Evolutionary conservation across 2,888 invertebrate genomes (phyloP).

Genomic region (Pterostichus niger): DNA sequence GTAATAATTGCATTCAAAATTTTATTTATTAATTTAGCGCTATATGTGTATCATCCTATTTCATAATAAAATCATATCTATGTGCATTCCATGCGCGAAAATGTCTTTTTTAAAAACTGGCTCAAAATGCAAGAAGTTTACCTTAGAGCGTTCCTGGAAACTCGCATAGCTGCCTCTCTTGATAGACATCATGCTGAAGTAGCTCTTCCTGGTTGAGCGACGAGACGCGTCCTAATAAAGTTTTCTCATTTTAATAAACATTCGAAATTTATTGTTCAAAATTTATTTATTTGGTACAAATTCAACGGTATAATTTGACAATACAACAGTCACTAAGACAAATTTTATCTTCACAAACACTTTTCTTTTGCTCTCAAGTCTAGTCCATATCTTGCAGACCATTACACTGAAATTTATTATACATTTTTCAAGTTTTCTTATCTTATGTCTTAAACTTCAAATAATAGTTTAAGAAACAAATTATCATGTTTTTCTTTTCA

Average conservation of each 20-base stretch:
- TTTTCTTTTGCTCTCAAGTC: neutral
- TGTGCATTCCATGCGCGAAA: too few relatives aligned
- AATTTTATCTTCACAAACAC: conserved; percentile 23
- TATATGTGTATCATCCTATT: too few relatives aligned
- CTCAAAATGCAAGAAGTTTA: conserved; percentile 55
- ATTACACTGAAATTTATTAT: conserved; percentile 61
- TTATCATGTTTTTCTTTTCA: neutral
- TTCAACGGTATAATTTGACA: conserved; percentile 57
- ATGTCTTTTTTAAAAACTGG: too few relatives aligned
- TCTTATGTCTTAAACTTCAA: neutral
- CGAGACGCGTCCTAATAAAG: conserved; percentile 13
- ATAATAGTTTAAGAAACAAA: neutral
- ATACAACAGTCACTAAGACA: conserved; percentile 42
- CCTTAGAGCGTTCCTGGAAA: conserved; percentile 69
- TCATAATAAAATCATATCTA: too few relatives aligned
- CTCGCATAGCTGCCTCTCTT: conserved; percentile 69
- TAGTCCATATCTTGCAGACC: conserved; percentile 59
- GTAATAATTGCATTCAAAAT: too few relatives aligned
- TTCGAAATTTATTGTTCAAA: neutral
- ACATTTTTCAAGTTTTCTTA: conserved; percentile 23
- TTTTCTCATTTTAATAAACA: conserved; percentile 9
- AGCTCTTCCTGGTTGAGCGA: conserved; percentile 33
- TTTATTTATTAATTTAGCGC: too few relatives aligned
- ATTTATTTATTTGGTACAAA: conserved; percentile 19
- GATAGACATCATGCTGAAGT: conserved; percentile 70